phyloP scores from a whole-genome alignment of 2,113 vertebrate species.

The Mustela nigripes region DNA sequence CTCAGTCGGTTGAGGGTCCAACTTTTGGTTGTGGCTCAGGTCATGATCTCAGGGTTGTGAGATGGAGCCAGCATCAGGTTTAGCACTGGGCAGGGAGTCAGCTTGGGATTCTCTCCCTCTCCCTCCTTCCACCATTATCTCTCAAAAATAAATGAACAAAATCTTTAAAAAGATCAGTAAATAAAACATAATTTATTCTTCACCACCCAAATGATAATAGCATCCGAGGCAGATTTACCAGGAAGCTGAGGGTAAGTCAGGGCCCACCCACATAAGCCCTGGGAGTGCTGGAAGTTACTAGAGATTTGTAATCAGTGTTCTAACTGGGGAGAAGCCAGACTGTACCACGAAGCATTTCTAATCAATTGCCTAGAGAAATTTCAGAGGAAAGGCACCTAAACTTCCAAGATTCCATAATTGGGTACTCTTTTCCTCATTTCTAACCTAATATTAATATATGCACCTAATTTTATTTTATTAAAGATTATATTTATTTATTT shows the following conservation, averaged over 20 bases:
- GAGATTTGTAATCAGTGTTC: neutral
- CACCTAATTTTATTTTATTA: neutral
- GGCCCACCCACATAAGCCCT: neutral
- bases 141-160: neutral
- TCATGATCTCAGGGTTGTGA: neutral
- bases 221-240: constrained; percentile 3
- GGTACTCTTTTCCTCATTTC: neutral
- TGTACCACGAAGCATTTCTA: neutral
- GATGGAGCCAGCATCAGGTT: neutral
- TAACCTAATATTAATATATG: neutral
- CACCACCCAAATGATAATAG: neutral
- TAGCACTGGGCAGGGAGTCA: neutral
- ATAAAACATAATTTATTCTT: neutral
- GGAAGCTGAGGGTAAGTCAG: neutral
- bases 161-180: neutral
- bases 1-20: neutral
- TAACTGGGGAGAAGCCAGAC: neutral
- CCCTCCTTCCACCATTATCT: neutral
- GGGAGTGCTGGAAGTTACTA: neutral
- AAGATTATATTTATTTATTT: too few species aligned
- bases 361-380: constrained; percentile 4
- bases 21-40: neutral
- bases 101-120: neutral
- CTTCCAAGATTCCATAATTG: neutral
- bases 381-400: neutral